These are phyloP conservation scores for Eupithecia exiguata DNA, from an alignment of 2,888 invertebrate species.

Conservation along the genomic window DNA sequence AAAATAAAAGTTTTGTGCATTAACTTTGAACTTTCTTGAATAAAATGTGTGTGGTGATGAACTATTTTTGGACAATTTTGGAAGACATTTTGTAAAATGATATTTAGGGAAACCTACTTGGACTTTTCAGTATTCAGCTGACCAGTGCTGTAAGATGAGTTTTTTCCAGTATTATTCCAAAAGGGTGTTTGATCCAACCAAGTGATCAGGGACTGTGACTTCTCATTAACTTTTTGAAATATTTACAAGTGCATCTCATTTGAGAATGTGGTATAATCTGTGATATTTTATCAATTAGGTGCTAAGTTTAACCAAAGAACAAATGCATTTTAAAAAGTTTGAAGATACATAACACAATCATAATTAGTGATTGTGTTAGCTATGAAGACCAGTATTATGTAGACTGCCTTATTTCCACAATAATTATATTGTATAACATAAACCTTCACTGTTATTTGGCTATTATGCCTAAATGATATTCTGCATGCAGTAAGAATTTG, in stretches of 20 bases:
- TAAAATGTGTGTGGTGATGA: conserved; percentile 75
- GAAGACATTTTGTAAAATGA: conserved; percentile 25
- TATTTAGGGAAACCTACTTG: conserved; percentile 26
- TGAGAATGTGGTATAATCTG: conserved; percentile 57
- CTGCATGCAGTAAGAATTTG: not conserved
- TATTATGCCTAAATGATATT: not conserved
- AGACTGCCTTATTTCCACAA: conserved; percentile 18
- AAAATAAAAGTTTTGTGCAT: conserved; percentile 78
- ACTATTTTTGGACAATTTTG: conserved; percentile 59
- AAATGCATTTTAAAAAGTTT: not conserved
- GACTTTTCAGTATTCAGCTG: conserved; percentile 21
- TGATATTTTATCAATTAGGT: conserved; percentile 59
- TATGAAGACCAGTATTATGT: conserved; percentile 11
- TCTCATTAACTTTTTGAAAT: conserved; percentile 12
- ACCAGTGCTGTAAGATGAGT: conserved; percentile 21
- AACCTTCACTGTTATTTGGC: not conserved
- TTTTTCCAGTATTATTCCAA: conserved; percentile 8
- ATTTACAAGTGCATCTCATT: conserved; percentile 45
- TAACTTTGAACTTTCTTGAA: conserved; percentile 82
- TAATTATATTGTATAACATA: not conserved
- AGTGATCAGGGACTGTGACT: conserved; percentile 19
- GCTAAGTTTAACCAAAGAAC: conserved; percentile 40
- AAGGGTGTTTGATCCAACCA: conserved; percentile 21
- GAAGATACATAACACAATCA: conserved; percentile 2
- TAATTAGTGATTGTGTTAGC: not conserved